phyloP scores from a whole-genome alignment of 2,888 invertebrate species.

The Mesorhabditis belari region DNA sequence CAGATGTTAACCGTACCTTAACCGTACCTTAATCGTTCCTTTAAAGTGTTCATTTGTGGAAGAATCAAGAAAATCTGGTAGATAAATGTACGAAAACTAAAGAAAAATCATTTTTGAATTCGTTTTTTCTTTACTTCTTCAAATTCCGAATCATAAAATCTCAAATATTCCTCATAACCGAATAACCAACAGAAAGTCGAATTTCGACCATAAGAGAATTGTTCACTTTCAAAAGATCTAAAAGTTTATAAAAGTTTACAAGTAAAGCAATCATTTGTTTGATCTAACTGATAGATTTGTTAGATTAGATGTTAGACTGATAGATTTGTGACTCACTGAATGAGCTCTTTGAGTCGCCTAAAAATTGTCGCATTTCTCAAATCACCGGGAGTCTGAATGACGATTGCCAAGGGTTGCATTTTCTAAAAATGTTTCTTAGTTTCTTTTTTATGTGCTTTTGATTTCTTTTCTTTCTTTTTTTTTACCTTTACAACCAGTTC shows the following conservation, averaged over 20 bases:
- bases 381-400: constrained; percentile 26
- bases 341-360: constrained; percentile 10
- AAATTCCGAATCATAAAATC: constrained; percentile 22
- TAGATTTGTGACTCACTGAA: constrained; percentile 11
- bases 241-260: not conserved
- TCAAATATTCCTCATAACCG: constrained; percentile 25
- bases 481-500: constrained; percentile 24
- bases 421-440: constrained; percentile 11
- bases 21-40: not conserved
- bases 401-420: constrained; percentile 31
- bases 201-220: constrained; percentile 21
- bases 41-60: not conserved
- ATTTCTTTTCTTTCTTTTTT: too few species aligned
- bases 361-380: constrained; percentile 15
- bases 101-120: not conserved
- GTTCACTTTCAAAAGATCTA: constrained; percentile 8
- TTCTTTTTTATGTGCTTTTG: too few species aligned
- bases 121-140: constrained; percentile 12
- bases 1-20: too few species aligned
- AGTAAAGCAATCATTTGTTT: not conserved
- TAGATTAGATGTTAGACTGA: constrained; percentile 5
- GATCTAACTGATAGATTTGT: not conserved
- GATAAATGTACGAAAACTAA: not conserved
- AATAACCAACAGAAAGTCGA: constrained; percentile 32
- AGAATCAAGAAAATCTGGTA: not conserved